Evolutionary conservation across 2,888 invertebrate genomes (phyloP).

Genomic region (Polymixis lichenea): DNA sequence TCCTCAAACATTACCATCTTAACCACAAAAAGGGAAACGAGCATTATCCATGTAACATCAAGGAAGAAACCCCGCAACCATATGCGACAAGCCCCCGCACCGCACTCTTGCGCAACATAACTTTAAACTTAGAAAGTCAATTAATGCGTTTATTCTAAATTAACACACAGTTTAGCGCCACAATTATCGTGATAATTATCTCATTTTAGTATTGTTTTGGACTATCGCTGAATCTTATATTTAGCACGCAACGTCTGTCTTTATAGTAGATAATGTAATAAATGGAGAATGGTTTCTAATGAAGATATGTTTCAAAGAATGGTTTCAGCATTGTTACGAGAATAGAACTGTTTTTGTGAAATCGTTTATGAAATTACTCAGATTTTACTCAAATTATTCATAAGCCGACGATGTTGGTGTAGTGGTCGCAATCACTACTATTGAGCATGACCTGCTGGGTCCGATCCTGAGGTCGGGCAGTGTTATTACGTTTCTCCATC

Average conservation of each 20-base stretch:
- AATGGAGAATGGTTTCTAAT: conserved; percentile 40
- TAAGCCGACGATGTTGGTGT: background rate
- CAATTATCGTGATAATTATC: conserved; percentile 58
- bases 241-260: conserved; percentile 52
- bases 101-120: conserved; percentile 49
- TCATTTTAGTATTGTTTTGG: conserved; percentile 59
- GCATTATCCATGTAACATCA: conserved; percentile 11
- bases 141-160: conserved; percentile 46
- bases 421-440: too few relatives aligned
- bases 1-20: background rate
- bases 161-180: conserved; percentile 50
- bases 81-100: conserved; percentile 16
- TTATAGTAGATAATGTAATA: conserved; percentile 35
- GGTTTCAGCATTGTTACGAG: conserved; percentile 50
- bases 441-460: too few relatives aligned
- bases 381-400: conserved; percentile 22
- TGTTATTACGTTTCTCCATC: background rate
- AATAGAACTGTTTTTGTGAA: conserved; percentile 27
- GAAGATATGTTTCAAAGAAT: conserved; percentile 45
- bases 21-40: conserved; percentile 25
- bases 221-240: conserved; percentile 61
- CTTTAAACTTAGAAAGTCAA: conserved; percentile 62
- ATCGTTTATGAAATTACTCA: conserved; percentile 38
- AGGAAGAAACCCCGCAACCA: conserved; percentile 32
- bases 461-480: too few relatives aligned